phyloP scores from a whole-genome alignment of 2,888 invertebrate species.

The Pandemis corylana region DNA sequence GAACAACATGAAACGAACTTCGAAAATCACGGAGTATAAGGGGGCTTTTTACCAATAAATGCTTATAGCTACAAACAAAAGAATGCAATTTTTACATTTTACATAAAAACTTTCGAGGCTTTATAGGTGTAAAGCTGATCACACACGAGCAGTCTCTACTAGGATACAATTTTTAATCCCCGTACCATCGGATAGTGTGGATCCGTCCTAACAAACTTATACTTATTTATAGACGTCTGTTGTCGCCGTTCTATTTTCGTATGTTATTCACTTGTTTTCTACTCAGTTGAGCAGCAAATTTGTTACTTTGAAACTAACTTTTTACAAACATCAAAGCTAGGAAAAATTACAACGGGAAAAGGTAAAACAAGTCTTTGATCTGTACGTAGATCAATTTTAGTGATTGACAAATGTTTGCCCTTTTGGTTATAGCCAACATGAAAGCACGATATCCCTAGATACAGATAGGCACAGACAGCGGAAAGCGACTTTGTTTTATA shows the following conservation, averaged over 20 bases:
- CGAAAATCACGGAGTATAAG: too few species aligned
- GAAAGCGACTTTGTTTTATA: too few species aligned
- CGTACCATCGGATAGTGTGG: background rate
- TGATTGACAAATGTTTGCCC: background rate
- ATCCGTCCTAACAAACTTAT: slow-evolving; percentile 13
- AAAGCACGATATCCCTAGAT: too few species aligned
- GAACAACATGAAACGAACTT: too few species aligned
- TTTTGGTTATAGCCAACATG: background rate
- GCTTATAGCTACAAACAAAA: too few species aligned
- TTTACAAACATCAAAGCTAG: background rate
- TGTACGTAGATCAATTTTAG: background rate
- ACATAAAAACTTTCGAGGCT: too few species aligned
- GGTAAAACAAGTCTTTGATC: background rate
- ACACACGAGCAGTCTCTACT: too few species aligned
- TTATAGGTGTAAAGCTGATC: too few species aligned
- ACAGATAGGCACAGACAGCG: too few species aligned
- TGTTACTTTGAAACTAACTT: slow-evolving; percentile 9
- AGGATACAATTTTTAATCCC: too few species aligned
- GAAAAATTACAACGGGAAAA: background rate
- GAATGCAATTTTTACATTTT: too few species aligned
- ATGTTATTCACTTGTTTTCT: slow-evolving; percentile 29
- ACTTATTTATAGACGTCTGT: slow-evolving; percentile 19
- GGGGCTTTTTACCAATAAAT: too few species aligned
- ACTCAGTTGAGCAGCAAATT: slow-evolving; percentile 33
- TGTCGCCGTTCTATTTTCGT: slow-evolving; percentile 9